Percentiles rank a stretch among this genome's conserved stretches.
Evolutionary conservation across 2,888 invertebrate species (phyloP).

Genomic region (Arge pagana): DNA sequence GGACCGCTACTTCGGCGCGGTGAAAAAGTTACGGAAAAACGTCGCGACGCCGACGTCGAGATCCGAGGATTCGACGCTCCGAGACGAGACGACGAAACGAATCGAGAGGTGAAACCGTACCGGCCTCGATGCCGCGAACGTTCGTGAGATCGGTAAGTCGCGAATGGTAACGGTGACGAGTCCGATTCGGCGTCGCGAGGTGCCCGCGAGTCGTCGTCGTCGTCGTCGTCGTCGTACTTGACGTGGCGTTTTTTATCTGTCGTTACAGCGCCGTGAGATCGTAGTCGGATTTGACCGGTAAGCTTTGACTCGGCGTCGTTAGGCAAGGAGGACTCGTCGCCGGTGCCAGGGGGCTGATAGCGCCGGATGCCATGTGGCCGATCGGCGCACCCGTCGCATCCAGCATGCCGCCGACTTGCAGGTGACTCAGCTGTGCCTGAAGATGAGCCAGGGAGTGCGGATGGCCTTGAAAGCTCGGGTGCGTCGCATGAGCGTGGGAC

Average conservation of each 20-base stretch:
- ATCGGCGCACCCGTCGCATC: slow-evolving; percentile 50
- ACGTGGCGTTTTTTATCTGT: slow-evolving; percentile 29
- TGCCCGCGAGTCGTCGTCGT: too few species aligned
- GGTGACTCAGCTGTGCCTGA: slow-evolving; percentile 57
- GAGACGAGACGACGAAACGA: background rate
- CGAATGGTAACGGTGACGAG: too few species aligned
- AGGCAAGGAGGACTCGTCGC: slow-evolving; percentile 51
- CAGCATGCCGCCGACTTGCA: slow-evolving; percentile 54
- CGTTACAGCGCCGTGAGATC: slow-evolving; percentile 80
- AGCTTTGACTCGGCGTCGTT: slow-evolving; percentile 45
- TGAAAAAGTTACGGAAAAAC: background rate
- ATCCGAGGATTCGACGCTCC: too few species aligned
- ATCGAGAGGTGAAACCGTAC: background rate
- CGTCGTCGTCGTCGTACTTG: too few species aligned
- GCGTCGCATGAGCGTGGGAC: slow-evolving; percentile 42
- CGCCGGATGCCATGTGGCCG: slow-evolving; percentile 52
- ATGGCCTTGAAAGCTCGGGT: slow-evolving; percentile 50
- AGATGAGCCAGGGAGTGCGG: slow-evolving; percentile 59
- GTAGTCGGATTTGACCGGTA: slow-evolving; percentile 83
- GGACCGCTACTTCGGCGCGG: background rate
- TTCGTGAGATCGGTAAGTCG: slow-evolving; percentile 16
- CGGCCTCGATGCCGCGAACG: background rate
- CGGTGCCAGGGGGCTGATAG: slow-evolving; percentile 54
- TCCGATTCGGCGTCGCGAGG: too few species aligned
- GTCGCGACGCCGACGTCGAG: background rate